Base-by-base conservation (phyloP, 2,888 invertebrate species). In the Eupithecia exiguata region DNA sequence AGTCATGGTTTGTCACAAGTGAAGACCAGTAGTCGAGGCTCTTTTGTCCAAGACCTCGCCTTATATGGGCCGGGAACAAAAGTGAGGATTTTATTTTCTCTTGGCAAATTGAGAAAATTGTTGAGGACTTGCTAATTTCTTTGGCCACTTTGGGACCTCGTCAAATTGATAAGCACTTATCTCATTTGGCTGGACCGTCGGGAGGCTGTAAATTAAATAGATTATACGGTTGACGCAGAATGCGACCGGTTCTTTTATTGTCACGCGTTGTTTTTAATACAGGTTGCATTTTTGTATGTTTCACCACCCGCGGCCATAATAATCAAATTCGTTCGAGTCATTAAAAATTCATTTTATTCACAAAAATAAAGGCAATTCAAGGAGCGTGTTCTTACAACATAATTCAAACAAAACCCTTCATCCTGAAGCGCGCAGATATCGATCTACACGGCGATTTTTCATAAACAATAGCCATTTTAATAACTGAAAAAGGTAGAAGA, bases 381-480 rank as follows among this genome's bases (percentile, higher is more conserved):
- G 76, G 65, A 71, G 73, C 76, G 70, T 76, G 76, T 71, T 76
- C 69, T 58, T 49, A 77, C 75, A 74, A 71, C 77, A 77, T 80
- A 78, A 79, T 81, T 83, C 80, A 84, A 85, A 84, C 86, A 86
- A 84, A 83, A 84, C 84, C 85, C 81, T 46, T 70, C 88, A 86
- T 72, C 84, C 85, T 86, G 86, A 84, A 83, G 84, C 82, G 78
- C 79, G 35, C 62, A 82, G 94, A 94, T 94, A 92, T 88, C 84
- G 88, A 93, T 93, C 94, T 87, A 77, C 75, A 79, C 81, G 79
- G 80, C 91, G 87, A 92, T 93, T 92, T 93, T 94, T 93, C 92
- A 92, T 93, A 93, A 93, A 94, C 94, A 94, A 94, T 94, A 91
- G 92, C 91, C 89, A 88, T 93, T 94, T 93, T 94, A 92, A 93